phyloP scores from a whole-genome alignment of 2,797 vertebrate species.

The Melanotaenia boesemani region DNA sequence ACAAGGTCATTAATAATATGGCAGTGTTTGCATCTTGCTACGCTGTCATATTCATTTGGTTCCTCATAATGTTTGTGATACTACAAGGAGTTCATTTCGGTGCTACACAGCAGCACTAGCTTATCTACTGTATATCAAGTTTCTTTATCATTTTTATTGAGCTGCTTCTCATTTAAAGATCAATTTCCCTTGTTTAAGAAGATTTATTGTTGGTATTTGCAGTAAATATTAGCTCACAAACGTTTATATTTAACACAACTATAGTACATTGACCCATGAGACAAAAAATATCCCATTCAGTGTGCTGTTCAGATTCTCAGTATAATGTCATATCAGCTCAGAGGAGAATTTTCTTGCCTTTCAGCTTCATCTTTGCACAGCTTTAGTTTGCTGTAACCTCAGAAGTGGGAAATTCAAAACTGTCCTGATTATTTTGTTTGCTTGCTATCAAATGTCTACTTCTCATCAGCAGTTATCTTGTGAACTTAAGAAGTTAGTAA shows the following conservation, averaged over 20 bases:
- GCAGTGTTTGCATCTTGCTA: constrained; percentile 66
- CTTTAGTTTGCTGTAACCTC: background rate
- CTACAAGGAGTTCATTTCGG: constrained; percentile 12
- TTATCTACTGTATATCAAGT: background rate
- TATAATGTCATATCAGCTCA: background rate
- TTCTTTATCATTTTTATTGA: background rate
- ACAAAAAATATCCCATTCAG: background rate
- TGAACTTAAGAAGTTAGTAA: too few relatives aligned
- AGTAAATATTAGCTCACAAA: too few relatives aligned
- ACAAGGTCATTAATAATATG: constrained; percentile 72
- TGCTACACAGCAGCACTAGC: background rate
- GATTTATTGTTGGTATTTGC: background rate
- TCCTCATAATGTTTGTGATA: constrained; percentile 36
- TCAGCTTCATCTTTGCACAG: background rate
- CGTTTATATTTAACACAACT: too few relatives aligned
- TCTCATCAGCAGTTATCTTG: background rate
- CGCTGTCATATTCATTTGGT: constrained; percentile 48
- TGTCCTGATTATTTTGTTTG: background rate
- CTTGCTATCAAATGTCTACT: background rate
- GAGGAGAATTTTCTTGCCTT: background rate
- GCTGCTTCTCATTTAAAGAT: constrained; percentile 11
- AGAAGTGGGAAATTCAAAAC: background rate
- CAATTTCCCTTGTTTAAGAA: background rate
- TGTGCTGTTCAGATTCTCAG: background rate
- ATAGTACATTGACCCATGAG: too few relatives aligned